Evolutionary conservation across 1,140 invertebrate genomes (phyloP).

Genomic region (Solen grandis): DNA sequence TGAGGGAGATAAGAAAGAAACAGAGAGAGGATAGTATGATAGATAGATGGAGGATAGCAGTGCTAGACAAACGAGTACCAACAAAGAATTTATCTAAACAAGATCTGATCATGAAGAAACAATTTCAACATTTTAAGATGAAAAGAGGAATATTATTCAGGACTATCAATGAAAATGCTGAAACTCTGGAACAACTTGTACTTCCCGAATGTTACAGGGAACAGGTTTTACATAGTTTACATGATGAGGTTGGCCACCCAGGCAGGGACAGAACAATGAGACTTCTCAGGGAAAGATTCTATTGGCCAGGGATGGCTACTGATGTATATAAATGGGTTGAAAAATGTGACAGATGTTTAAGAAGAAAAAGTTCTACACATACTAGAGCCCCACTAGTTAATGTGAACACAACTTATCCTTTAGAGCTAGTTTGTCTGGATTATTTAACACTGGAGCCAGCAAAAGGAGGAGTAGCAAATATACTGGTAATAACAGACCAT

Average conservation of each 20-base stretch:
- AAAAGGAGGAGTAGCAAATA: not conserved
- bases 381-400: slow-evolving; percentile 8
- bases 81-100: not conserved
- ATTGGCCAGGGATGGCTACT: not conserved
- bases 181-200: not conserved
- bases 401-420: not conserved
- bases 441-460: slow-evolving; percentile 5
- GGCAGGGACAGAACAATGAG: not conserved
- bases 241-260: not conserved
- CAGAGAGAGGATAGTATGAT: not conserved
- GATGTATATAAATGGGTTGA: slow-evolving; percentile 11
- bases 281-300: slow-evolving; percentile 2
- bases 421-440: slow-evolving; percentile 28
- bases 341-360: slow-evolving; percentile 11
- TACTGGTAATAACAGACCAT: slow-evolving; percentile 49
- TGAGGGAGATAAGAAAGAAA: too few species aligned
- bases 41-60: not conserved
- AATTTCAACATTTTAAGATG: not conserved
- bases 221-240: not conserved
- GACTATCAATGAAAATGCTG: not conserved
- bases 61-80: not conserved
- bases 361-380: slow-evolving; percentile 2
- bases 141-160: slow-evolving; percentile 11
- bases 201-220: slow-evolving; percentile 2
- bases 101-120: not conserved